Conservation (phyloP, 1,140 invertebrate genomes). For the Zeugodacus cucurbitae region DNA sequence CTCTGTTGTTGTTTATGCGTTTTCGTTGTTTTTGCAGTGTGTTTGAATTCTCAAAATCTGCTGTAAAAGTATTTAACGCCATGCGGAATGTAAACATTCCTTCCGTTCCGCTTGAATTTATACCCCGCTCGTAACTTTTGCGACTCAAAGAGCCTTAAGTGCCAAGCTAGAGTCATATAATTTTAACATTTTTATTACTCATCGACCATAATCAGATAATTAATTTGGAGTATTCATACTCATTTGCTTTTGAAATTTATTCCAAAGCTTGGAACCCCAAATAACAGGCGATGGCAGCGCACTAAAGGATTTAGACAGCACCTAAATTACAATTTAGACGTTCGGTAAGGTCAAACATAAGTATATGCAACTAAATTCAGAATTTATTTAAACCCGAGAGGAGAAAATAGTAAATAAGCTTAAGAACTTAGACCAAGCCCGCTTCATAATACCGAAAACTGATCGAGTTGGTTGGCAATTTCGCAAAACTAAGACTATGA, state of each 20-base stretch:
- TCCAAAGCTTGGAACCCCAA: too few species aligned
- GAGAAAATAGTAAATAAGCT: too few species aligned
- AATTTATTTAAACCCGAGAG: too few species aligned
- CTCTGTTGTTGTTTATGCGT: background rate
- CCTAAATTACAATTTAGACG: too few species aligned
- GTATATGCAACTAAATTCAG: too few species aligned
- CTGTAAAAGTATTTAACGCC: conserved; percentile 26
- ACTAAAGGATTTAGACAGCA: too few species aligned
- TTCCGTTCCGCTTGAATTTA: background rate
- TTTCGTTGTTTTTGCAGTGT: background rate
- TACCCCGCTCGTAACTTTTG: background rate
- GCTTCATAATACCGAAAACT: too few species aligned
- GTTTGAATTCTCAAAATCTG: conserved; percentile 8
- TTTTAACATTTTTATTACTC: conserved; percentile 16
- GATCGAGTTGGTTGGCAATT: too few species aligned
- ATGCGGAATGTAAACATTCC: conserved; percentile 19
- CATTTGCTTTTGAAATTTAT: background rate
- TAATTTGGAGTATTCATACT: background rate
- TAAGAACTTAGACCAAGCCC: too few species aligned
- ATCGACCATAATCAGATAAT: conserved; percentile 30
- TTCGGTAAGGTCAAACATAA: too few species aligned
- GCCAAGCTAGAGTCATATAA: background rate
- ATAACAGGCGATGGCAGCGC: too few species aligned
- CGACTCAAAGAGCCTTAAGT: background rate
- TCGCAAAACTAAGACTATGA: too few species aligned